Evolutionary conservation across 2,888 invertebrate species (phyloP).

Genomic region (Drymonia ruficornis): DNA sequence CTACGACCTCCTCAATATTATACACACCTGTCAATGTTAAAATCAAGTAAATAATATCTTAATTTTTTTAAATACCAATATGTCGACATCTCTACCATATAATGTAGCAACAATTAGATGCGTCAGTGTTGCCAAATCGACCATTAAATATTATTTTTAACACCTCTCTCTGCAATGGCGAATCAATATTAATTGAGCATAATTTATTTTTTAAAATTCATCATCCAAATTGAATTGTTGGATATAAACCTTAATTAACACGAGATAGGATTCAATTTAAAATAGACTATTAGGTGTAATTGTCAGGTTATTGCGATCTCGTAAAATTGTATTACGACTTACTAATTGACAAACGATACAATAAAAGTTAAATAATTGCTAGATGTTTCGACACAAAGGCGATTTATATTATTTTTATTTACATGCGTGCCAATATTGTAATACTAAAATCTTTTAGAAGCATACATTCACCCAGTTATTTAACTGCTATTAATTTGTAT

Average conservation of each 20-base stretch:
- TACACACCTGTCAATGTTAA: too few relatives aligned
- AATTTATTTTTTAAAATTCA: background rate
- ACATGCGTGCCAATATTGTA: too few relatives aligned
- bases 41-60: background rate
- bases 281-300: too few relatives aligned
- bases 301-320: background rate
- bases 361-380: conserved; percentile 10
- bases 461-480: too few relatives aligned
- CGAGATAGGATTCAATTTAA: background rate
- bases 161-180: conserved; percentile 4
- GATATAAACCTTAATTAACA: background rate
- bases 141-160: conserved; percentile 11
- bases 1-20: too few relatives aligned
- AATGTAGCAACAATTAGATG: conserved; percentile 7
- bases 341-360: conserved; percentile 14
- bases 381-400: background rate
- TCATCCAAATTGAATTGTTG: background rate
- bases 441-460: too few relatives aligned
- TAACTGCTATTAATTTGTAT: too few relatives aligned
- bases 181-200: background rate
- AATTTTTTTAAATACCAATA: background rate
- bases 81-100: conserved; percentile 4
- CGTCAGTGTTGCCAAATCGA: conserved; percentile 9
- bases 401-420: background rate
- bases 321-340: background rate